Evolutionary conservation across 2,797 vertebrate genomes (phyloP).

Genomic region (Mallotus villosus): DNA sequence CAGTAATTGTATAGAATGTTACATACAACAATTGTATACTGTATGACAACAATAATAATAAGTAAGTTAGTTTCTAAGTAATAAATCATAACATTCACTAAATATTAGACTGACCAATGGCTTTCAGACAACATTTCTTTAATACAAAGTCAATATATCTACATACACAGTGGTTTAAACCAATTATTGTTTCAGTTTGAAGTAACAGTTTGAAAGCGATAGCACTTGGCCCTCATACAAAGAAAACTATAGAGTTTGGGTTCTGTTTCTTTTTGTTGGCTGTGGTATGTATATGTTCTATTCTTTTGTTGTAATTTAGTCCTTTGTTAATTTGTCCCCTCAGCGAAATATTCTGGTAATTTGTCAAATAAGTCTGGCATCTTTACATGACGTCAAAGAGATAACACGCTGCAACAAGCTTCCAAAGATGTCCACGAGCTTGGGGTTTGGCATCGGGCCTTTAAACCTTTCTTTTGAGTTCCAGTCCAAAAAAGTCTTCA

Average conservation of each 20-base stretch:
- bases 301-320: constrained; percentile 55
- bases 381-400: constrained; percentile 75
- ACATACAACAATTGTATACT: no score
- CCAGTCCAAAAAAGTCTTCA: constrained; percentile 40
- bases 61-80: neutral
- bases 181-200: constrained; percentile 90
- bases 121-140: constrained; percentile 97
- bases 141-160: constrained; percentile 99
- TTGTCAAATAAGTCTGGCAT: constrained; percentile 72
- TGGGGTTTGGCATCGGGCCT: constrained; percentile 49
- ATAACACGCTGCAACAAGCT: constrained; percentile 72
- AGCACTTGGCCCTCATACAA: constrained; percentile 88
- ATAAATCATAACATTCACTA: neutral
- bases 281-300: constrained; percentile 59
- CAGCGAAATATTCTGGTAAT: constrained; percentile 58
- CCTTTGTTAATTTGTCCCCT: constrained; percentile 53
- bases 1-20: no score
- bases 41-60: no score
- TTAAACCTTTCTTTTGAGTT: constrained; percentile 43
- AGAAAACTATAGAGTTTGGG: constrained; percentile 74
- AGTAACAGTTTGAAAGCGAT: constrained; percentile 91
- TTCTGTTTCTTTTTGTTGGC: constrained; percentile 57
- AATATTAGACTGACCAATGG: constrained; percentile 2
- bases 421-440: constrained; percentile 60
- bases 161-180: constrained; percentile 96